Base-by-base conservation (phyloP, 2,888 invertebrate species). In the Andrena praecox region DNA sequence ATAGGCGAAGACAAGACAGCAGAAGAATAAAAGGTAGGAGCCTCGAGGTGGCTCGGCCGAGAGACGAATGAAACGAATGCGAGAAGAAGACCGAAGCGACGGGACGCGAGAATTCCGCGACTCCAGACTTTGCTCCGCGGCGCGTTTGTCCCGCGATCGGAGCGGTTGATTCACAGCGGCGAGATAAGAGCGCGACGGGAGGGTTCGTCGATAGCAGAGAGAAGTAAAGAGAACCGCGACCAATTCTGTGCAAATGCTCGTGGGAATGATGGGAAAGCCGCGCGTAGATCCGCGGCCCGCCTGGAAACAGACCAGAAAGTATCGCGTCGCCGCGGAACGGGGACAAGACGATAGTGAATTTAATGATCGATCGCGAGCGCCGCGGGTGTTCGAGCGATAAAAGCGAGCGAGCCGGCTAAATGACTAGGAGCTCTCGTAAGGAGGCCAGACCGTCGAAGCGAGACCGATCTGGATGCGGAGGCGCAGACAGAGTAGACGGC, bases 381-480 rank as follows among this genome's bases (percentile, higher is more conserved):
- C 80, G 54, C 24, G 24, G 56, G 10, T 56, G 73, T 82, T 84
- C 70, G 74, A 72, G 74, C 69, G 76, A 85, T 80, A 77, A 82
- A 83, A 81, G 84, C 68, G 74, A 85, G 68, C 67, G 71, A 66
- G 62, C 29, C 67, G 78, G 27, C 74, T 70, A 59, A 80, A 52
- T 69, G 77, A 82, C 77, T 75, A 79, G 73, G 76, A 79, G 77
- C 69, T 77, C 78, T 63, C 56, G 52, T 76, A 88, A 88, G 83
- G 88, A 88, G 88, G 87, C 86, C 86, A 87, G 83, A 85, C 75
- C 83, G 86, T 74, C 85, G 80, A 83, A 88, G 87, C 88, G 88
- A 88, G 83, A 83, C 86, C 83, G 86, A 88, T 85, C 86, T 86
- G 70, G 72, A 86, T 63, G 71, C 62, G 59, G 72, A 69, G 42